Percentiles rank a stretch among this genome's conserved stretches.
phyloP scores from a whole-genome alignment of 2,113 vertebrate genomes.

The Peromyscus leucopus region DNA sequence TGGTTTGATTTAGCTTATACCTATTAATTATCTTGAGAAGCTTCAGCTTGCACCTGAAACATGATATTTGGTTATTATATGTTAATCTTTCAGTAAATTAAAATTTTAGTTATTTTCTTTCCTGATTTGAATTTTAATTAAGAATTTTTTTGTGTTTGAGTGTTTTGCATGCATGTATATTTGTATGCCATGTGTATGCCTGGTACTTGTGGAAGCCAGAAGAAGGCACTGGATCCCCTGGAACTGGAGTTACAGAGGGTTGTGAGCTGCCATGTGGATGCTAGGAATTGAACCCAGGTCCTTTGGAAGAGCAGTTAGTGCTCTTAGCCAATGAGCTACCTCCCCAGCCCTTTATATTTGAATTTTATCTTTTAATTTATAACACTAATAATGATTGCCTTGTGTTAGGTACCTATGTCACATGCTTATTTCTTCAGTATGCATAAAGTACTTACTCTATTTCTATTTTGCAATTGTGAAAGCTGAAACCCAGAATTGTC shows the following conservation, averaged over 20 bases:
- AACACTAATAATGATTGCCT: not conserved
- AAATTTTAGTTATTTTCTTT: slow-evolving; percentile 44
- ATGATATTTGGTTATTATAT: slow-evolving; percentile 51
- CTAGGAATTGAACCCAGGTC: not conserved
- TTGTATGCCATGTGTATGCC: not conserved
- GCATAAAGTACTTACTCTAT: not conserved
- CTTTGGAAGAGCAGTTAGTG: not conserved
- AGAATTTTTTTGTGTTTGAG: not conserved
- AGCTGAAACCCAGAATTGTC: slow-evolving; percentile 47
- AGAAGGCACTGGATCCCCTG: not conserved
- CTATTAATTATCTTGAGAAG: not conserved
- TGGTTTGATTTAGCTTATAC: not conserved
- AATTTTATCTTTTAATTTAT: slow-evolving; percentile 35
- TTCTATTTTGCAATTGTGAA: slow-evolving; percentile 33
- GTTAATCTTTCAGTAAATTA: slow-evolving; percentile 29
- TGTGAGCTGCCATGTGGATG: not conserved
- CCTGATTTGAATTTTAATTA: slow-evolving; percentile 50
- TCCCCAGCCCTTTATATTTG: not conserved
- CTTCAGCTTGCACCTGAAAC: slow-evolving; percentile 27
- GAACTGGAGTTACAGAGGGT: not conserved
- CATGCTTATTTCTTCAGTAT: slow-evolving; percentile 22
- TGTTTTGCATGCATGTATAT: not conserved
- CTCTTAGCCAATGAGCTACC: not conserved
- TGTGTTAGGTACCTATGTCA: not conserved
- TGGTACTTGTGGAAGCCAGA: not conserved